Conservation (phyloP, 2,113 vertebrate genomes). For the Empidonax traillii region DNA sequence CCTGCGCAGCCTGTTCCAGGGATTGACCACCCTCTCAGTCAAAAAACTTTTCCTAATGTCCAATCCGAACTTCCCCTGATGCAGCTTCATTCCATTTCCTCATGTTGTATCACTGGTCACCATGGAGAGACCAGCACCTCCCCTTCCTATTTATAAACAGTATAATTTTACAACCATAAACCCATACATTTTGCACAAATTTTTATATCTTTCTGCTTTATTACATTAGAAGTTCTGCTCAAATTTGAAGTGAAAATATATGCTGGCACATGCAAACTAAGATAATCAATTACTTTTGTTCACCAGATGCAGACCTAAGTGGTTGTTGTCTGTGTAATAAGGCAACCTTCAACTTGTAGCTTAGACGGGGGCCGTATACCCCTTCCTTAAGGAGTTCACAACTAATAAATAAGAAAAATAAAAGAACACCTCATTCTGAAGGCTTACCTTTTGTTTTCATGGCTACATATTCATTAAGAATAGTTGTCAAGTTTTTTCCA, state of each 20-base stretch:
- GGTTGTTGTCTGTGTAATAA: background rate
- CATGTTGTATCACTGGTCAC: fast-evolving
- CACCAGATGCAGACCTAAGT: background rate
- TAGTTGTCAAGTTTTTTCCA: slow-evolving; percentile 94
- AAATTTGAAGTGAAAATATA: background rate
- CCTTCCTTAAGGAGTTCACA: background rate
- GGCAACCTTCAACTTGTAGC: background rate
- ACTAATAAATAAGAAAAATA: background rate
- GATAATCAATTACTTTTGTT: background rate
- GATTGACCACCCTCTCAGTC: background rate
- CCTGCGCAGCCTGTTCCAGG: background rate
- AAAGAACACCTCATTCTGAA: background rate
- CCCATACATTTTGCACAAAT: background rate
- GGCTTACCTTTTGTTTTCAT: slow-evolving; percentile 92
- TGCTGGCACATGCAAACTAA: background rate
- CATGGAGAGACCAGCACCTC: background rate
- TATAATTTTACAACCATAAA: background rate
- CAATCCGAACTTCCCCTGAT: background rate
- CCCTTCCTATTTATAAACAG: background rate
- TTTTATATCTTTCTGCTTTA: background rate
- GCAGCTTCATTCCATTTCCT: background rate
- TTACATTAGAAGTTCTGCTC: background rate
- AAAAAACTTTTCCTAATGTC: background rate
- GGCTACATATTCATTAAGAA: slow-evolving; percentile 94
- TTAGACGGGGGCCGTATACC: background rate